Base-by-base conservation (phyloP, 2,113 vertebrate genomes). In the Chloropsis cyanopogon region DNA sequence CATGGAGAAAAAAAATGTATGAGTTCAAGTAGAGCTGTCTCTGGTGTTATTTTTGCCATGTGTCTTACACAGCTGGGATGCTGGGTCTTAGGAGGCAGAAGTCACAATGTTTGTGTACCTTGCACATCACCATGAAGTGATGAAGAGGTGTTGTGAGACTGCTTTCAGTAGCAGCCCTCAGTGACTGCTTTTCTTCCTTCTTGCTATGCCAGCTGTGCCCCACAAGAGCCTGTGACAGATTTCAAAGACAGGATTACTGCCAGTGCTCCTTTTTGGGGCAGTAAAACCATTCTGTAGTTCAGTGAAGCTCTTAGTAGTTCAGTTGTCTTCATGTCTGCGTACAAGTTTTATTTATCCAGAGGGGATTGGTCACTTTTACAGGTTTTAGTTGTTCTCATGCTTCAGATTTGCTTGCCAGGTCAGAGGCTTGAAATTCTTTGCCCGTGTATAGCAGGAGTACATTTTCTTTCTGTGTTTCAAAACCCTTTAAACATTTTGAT, bases 401-500 rank as follows among this genome's bases (percentile, higher is more conserved):
- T 84, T 87, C 35, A 61, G 59, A 42, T 88, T 71, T 78, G 3
- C 56, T 42, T 93, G 77, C 69, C 52, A 31, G 53, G 24, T 60
- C 68, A 86, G 42, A 93, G 39, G 39, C 28, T 71, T 81, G 59
- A 86, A 73, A 90, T 86, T 83, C 35, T 90, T 94, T 95, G 82
- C 35, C 80, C 50, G 21, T 81, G 60, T 93, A 75, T 73, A 92
- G 72, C 21, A 90, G 71, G 22, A 77, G 22, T 29, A 25, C 5
- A 21, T 24, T 72, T 88, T 87, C 33, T 72, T 79, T 82, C 42
- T 69, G 20, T 52, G 11, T 70, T 86, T 90, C 60, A 71, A 88
- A 91, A 82, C 18, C 6, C 14, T 76, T 91, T 75, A 75, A 86
- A 78, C 13, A 68, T 64, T 75, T 90, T 68, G 22, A 47, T 81